Conservation (phyloP, 2,113 vertebrate genomes). For the Azemiops feae region DNA sequence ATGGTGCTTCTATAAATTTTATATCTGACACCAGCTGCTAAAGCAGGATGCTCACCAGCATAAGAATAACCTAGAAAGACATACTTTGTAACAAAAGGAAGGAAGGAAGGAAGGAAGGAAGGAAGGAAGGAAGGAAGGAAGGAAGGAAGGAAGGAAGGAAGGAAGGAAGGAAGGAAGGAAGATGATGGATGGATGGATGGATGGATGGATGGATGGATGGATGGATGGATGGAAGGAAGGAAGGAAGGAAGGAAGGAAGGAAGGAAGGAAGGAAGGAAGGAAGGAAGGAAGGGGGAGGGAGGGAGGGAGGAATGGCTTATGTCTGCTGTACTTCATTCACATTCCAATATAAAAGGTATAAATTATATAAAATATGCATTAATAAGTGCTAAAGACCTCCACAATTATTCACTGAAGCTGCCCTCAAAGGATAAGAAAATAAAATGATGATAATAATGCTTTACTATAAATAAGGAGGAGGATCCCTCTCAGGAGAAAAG, state of each 20-base stretch:
- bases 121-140: constrained; percentile 50
- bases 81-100: neutral
- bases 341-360: constrained; percentile 65
- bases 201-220: too few species aligned
- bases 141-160: neutral
- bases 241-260: constrained; percentile 54
- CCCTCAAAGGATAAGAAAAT: constrained; percentile 68
- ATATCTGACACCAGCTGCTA: constrained; percentile 57
- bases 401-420: constrained; percentile 65
- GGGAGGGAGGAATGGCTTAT: constrained; percentile 19
- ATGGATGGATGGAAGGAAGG: too few species aligned
- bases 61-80: constrained; percentile 45
- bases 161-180: constrained; percentile 43
- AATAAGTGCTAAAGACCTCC: constrained; percentile 61
- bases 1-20: constrained; percentile 57
- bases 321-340: constrained; percentile 36
- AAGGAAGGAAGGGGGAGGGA: constrained; percentile 43
- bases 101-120: neutral
- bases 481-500: constrained; percentile 43
- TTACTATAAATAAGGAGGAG: constrained; percentile 60
- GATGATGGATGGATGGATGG: too few species aligned
- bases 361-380: constrained; percentile 50
- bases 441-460: constrained; percentile 61
- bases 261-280: neutral
- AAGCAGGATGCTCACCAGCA: constrained; percentile 40